Evolutionary conservation across 1,140 invertebrate species (phyloP), one percentile per base, ranked within the genome.

Genomic region (Halesus radiatus): DNA sequence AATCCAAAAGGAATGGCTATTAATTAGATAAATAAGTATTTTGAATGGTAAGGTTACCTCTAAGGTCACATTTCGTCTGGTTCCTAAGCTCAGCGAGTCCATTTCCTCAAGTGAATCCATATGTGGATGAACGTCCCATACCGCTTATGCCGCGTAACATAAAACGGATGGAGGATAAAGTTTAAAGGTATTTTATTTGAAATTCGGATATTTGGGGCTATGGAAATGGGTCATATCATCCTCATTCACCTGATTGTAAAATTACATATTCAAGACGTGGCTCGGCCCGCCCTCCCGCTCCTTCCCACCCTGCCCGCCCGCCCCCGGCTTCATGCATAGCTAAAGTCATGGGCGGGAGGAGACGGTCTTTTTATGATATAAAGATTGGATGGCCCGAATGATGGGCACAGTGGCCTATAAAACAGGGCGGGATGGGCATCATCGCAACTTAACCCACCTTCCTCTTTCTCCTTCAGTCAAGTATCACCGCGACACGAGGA

Each of bases 161-260:
- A 45, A 45, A 45, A 45, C 37, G 37, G 8, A 66, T 66, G 23
- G 62, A 26, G 22, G 22, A 66, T n/a, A 22, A 52, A 72, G 10
- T 72, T 72, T 52, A 26, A 52, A 72, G 68, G 22, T 52, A 52
- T 78, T 78, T 77, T 54, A 53, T 13, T 58, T 29, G 70, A 64
- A 74, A 80, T 29, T 16, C 72, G 54, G 60, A 78, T 70, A 70
- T 79, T 56, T 68, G 62, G 56, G 26, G 52, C 58, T 62, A 70
- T 80, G 79, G 81, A 83, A 83, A 78, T 80, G 82, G 79, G 79
- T 83, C 82, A 83, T 83, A 81, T 76, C 79, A 78, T 80, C 77
- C 81, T 80, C 82, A 83, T 81, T 80, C 82, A 76, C 60, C 77
- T 83, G 82, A 83, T 83, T 83, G 82, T 83, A 79, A 83, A 83